Evolutionary conservation across 2,888 invertebrate species (phyloP).

Genomic region (Brachypterus glaber): DNA sequence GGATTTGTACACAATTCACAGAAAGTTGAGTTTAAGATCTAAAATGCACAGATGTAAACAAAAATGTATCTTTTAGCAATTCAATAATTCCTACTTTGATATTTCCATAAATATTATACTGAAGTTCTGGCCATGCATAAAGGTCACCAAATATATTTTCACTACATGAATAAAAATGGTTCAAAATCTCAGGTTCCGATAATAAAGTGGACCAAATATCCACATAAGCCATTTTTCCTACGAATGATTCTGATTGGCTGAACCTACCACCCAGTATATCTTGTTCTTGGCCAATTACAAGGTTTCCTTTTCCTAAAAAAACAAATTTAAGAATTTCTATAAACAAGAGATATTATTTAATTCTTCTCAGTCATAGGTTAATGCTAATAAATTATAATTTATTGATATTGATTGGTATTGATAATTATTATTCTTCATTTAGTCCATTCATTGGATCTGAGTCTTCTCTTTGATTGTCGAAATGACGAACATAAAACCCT

Average conservation of each 20-base stretch:
- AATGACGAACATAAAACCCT: too few relatives aligned
- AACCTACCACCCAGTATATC: slow-evolving; percentile 53
- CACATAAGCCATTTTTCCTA: slow-evolving; percentile 52
- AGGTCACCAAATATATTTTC: slow-evolving; percentile 47
- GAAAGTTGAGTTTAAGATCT: slow-evolving; percentile 45
- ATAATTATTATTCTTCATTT: too few relatives aligned
- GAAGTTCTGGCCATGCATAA: slow-evolving; percentile 53
- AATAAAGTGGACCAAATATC: slow-evolving; percentile 52
- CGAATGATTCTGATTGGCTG: slow-evolving; percentile 55
- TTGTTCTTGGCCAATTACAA: slow-evolving; percentile 62
- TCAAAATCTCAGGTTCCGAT: slow-evolving; percentile 37
- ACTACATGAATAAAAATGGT: slow-evolving; percentile 39
- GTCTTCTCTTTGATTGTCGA: too few relatives aligned
- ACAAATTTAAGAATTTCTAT: slow-evolving; percentile 5
- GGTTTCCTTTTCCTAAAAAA: slow-evolving; percentile 43
- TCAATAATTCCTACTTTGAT: slow-evolving; percentile 38
- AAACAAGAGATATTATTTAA: too few relatives aligned
- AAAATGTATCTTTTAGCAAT: not conserved
- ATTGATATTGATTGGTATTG: too few relatives aligned
- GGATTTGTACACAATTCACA: slow-evolving; percentile 46
- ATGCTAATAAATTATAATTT: too few relatives aligned
- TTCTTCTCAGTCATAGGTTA: too few relatives aligned
- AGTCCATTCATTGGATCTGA: too few relatives aligned
- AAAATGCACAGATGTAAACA: slow-evolving; percentile 13
- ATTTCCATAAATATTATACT: slow-evolving; percentile 45